Base-by-base conservation (phyloP, 2,113 vertebrate genomes). In the Pterocles orientalis region DNA sequence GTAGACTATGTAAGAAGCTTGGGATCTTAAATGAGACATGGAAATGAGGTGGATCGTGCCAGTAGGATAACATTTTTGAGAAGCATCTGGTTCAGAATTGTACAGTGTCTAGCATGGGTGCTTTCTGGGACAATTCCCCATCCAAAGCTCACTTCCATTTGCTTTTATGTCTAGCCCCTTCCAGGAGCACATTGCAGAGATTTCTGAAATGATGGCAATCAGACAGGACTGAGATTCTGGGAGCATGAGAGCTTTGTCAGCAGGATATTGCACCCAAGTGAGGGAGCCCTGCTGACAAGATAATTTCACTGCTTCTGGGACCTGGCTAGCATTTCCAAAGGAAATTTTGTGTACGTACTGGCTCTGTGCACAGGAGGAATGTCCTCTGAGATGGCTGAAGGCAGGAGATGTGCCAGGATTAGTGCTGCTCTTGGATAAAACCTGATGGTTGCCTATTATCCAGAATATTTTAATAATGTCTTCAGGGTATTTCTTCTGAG, bases 231-330 rank as follows among this genome's bases (percentile, higher is more conserved):
- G 69, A 65, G 69, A 43, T 16, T 82, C 69, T 82, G 72, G 72
- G n/a, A 84, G 84, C 47, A 3, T 0, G 69, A 68, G 81, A 23
- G 73, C 84, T 85, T 45, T 91, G 56, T 68, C 87, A 72, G 84
- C 0, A 1, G 47, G 78, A 25, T 29, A 36, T 3, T 31, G 82
- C 66, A 65, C 62, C 82, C 88, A n/a, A 43, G 82, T 23, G 71
- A 7, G 57, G 92, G 28, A 93, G 29, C 75, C 85, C 61, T 80
- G 94, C 82, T 77, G 88, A 25, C 86, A 85, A 72, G 71, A 54
- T 48, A 11, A 82, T 88, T 54, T 50, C 71, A 14, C 45, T 93
- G 92, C 95, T 92, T 61, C 90, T 96, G 90, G 82, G 45, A 61
- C 66, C 71, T 62, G 65, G 51, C 75, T 45, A 6, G 50, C 28